Evolutionary conservation across 2,888 invertebrate genomes (phyloP), one percentile per base, ranked within the genome.

Genomic region (Thumatha senex): DNA sequence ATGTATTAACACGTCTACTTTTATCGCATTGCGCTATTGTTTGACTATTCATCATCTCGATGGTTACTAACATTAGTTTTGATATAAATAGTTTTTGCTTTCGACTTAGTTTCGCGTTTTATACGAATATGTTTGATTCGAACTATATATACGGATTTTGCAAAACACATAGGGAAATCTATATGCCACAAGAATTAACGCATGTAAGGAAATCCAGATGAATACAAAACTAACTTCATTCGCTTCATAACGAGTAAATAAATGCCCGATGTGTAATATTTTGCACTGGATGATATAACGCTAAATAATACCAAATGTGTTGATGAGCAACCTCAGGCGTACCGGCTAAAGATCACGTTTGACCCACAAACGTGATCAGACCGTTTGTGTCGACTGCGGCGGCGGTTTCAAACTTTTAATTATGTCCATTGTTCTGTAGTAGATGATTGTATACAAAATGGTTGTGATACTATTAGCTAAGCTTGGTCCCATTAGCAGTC

Each of bases 291-390:
- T 42, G 31, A 12, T 18, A 42, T 31, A 2, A 41, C 18, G 18
- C 18, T 24, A 24, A 24, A 4, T 24, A 24, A 24, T 24, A n/a
- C n/a, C 18, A 24, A 24, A 24, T 24, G 2, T 24, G 18, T 57
- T 55, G 11, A 2, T 31, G 31, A 31, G 39, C 54, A 58, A 54
- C 65, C 48, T 50, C 54, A 38, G 43, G 29, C 44, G 36, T 51
- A 39, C 48, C 58, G 52, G 57, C 61, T 60, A 69, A 66, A 67
- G 55, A 71, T 46, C 73, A 73, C 67, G 72, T 61, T 58, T 61
- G 72, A 63, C 67, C 67, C 61, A 67, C 55, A 54, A 63, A 67
- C 66, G 66, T 51, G 41, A 45, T 40, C 56, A 45, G 54, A 55
- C 51, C 36, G 54, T 55, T 45, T 34, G 46, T 46, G 39, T 38